phyloP scores from a whole-genome alignment of 2,113 vertebrate species.

The Epinephelus lanceolatus region DNA sequence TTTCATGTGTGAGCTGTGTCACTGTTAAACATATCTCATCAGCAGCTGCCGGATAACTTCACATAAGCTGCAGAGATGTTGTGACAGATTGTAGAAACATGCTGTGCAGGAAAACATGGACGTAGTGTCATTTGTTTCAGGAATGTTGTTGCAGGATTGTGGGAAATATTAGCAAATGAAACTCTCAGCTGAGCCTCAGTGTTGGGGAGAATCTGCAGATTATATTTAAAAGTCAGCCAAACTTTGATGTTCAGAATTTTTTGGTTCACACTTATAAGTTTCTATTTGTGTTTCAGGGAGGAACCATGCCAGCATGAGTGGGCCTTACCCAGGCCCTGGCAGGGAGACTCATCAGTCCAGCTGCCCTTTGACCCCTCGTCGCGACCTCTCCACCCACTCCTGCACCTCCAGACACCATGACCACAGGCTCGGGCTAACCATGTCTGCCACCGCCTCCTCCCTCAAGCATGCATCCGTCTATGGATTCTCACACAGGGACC shows the following conservation, averaged over 20 bases:
- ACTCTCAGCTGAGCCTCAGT: background rate
- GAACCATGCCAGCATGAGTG: slow-evolving; percentile 87
- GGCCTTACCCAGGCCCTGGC: slow-evolving; percentile 86
- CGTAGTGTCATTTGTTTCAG: background rate
- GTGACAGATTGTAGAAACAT: background rate
- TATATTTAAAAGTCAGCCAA: background rate
- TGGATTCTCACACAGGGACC: slow-evolving; percentile 84
- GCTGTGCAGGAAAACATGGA: background rate
- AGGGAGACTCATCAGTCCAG: slow-evolving; percentile 84
- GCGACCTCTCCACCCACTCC: slow-evolving; percentile 79
- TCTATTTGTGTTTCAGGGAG: slow-evolving; percentile 69
- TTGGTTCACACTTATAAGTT: background rate
- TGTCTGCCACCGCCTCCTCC: slow-evolving; percentile 81
- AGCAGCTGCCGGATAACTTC: slow-evolving; percentile 41
- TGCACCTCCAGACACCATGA: slow-evolving; percentile 82
- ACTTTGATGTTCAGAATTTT: background rate
- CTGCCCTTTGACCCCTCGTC: slow-evolving; percentile 84
- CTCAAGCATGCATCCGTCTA: slow-evolving; percentile 81
- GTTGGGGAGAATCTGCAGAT: background rate
- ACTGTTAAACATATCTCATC: background rate
- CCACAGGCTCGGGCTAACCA: slow-evolving; percentile 79
- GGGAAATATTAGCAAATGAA: background rate
- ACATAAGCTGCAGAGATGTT: background rate
- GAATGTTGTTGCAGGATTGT: background rate
- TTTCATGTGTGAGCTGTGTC: background rate